These are phyloP conservation scores for Amphilophus citrinellus DNA, from an alignment of 2,113 vertebrate genomes.

Conservation along the genomic window DNA sequence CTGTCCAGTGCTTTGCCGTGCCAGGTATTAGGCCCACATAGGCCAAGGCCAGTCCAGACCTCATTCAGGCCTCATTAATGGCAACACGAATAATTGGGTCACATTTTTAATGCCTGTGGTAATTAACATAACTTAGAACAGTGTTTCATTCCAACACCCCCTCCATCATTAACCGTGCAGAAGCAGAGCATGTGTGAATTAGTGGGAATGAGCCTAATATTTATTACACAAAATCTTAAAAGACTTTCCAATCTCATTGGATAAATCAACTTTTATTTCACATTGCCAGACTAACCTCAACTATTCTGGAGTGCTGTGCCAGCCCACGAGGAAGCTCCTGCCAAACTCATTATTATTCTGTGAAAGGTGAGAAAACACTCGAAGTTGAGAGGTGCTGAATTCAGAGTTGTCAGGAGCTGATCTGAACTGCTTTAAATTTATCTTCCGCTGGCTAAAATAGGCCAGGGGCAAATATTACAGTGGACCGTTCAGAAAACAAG, in stretches of 20 bases:
- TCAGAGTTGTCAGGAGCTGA: constrained; percentile 18
- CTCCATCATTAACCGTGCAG: not conserved
- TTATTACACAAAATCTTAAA: not conserved
- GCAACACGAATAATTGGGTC: constrained; percentile 54
- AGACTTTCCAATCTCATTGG: constrained; percentile 10
- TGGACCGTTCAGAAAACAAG: not conserved
- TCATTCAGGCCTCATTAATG: constrained; percentile 61
- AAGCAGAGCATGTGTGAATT: not conserved
- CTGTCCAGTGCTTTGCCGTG: constrained; percentile 48
- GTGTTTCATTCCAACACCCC: not conserved
- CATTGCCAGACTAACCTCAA: not conserved
- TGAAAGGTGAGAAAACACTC: constrained; percentile 57
- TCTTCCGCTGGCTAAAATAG: constrained; percentile 9
- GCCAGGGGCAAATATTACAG: not conserved
- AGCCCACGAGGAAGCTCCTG: constrained; percentile 19
- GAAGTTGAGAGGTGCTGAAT: constrained; percentile 28
- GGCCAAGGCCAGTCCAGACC: constrained; percentile 24
- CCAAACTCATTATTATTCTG: constrained; percentile 60
- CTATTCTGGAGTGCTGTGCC: constrained; percentile 21
- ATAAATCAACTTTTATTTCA: constrained; percentile 17
- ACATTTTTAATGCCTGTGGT: not conserved
- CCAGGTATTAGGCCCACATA: constrained; percentile 54
- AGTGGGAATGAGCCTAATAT: not conserved
- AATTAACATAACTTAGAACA: constrained; percentile 10
- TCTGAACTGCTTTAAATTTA: constrained; percentile 22